phyloP scores from a whole-genome alignment of 2,888 invertebrate species.

The Flexamia atlantica region DNA sequence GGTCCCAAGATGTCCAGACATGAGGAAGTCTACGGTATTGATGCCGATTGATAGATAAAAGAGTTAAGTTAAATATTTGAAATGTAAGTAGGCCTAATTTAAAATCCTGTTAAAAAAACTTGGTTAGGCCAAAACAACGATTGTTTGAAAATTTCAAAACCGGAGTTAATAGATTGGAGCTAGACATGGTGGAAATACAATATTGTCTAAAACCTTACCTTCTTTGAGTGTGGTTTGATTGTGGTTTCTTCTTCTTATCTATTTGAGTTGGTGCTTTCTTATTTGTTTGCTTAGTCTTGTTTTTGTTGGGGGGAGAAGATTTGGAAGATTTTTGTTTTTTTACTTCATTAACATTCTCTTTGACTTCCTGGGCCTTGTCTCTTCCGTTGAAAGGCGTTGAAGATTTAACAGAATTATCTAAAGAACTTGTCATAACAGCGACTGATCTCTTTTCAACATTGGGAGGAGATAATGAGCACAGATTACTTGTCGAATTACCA shows the following conservation, averaged over 20 bases:
- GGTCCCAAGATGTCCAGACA: too few relatives aligned
- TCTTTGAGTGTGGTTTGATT: background rate
- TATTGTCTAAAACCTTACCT: background rate
- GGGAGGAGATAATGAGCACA: background rate
- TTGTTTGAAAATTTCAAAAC: too few relatives aligned
- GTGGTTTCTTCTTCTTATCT: slow-evolving; percentile 1
- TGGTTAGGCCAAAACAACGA: too few relatives aligned
- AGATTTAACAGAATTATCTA: slow-evolving; percentile 34
- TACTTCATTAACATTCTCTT: background rate
- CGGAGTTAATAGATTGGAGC: too few relatives aligned
- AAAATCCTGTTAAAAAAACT: too few relatives aligned
- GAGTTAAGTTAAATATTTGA: too few relatives aligned
- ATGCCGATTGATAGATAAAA: too few relatives aligned
- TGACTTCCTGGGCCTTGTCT: background rate
- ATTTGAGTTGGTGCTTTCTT: background rate
- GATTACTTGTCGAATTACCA: background rate
- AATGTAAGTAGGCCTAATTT: too few relatives aligned
- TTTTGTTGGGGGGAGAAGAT: background rate
- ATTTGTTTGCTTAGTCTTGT: background rate
- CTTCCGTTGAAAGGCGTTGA: background rate
- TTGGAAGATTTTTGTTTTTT: background rate
- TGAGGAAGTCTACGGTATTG: too few relatives aligned
- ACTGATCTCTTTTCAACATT: slow-evolving; percentile 24
- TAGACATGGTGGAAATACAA: too few relatives aligned
- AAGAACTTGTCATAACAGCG: slow-evolving; percentile 64